Evolutionary conservation across 2,888 invertebrate species (phyloP), one percentile per base, ranked within the genome.

Genomic region (Metopia argyrocephala): DNA sequence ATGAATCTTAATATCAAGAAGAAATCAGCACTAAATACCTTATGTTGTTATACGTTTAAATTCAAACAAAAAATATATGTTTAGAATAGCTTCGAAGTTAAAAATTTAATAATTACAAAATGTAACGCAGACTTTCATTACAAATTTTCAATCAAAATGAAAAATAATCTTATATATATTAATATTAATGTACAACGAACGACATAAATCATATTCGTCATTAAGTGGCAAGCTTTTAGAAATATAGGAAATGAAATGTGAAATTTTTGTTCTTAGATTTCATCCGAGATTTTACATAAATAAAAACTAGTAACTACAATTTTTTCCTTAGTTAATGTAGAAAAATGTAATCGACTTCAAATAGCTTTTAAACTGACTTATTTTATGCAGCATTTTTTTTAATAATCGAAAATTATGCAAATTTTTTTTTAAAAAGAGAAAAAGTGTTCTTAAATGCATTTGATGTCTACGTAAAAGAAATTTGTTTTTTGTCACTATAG

Each of bases 1-100:
- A 64, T 61, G 61, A 61, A 57, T 62, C 54, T 12, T 3, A 76
- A 12, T 38, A 38, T 38, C 9, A 27, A 25, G 70, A 61, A 31
- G 38, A 79, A 62, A 83, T 83, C 84, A 84, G 84, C 84, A 82
- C 81, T 82, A 83, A n/a, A 83, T 84, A 85, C 83, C 85, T 76
- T 71, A 85, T 85, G 85, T 85, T 85, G 85, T 85, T 85, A 85
- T 85, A 85, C 84, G 82, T 74, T 75, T 79, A 81, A 79, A 78
- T 78, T 74, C 69, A 79, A 79, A 71, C 78, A 73, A 78, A 45
- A 66, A 71, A 66, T 50, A 25, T 6, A 7, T 27, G 27, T n/a
- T 6, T n/a, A 9, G 2, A 21, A 59, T 4, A 20, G 15, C 15
- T 7, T 5, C 18, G 12, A 59, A 28, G n/a, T n/a, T n/a, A 18